Evolutionary conservation across 2,113 vertebrate species (phyloP).

Genomic region (Eurypyga helias): DNA sequence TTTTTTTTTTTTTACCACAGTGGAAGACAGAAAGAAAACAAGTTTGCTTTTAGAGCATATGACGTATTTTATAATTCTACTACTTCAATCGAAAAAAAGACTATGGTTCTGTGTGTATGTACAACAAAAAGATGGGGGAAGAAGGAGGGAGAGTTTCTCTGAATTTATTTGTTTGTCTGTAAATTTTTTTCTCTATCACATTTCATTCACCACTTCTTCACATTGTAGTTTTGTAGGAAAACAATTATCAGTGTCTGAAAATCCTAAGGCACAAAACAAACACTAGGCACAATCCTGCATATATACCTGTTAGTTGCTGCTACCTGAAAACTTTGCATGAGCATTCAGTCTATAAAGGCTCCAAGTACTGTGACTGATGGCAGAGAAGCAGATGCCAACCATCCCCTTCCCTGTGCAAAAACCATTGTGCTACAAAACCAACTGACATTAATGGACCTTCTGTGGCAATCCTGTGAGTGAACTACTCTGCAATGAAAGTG

Average conservation of each 20-base stretch:
- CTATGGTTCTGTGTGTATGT: rapidly evolving
- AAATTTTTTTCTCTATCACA: background rate
- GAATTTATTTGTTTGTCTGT: background rate
- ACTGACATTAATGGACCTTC: background rate
- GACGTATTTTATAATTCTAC: background rate
- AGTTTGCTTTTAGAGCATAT: background rate
- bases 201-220: background rate
- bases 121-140: background rate
- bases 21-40: background rate
- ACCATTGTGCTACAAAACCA: background rate
- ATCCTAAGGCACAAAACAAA: background rate
- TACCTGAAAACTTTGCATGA: background rate
- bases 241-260: background rate
- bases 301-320: background rate
- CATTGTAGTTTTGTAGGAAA: background rate
- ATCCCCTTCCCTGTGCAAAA: background rate
- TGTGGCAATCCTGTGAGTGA: background rate
- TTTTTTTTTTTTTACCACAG: background rate
- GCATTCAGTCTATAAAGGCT: background rate
- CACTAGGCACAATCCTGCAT: background rate
- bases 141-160: background rate
- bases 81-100: background rate
- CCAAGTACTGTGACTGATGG: background rate
- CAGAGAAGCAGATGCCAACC: background rate
- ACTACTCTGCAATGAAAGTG: background rate